These are phyloP conservation scores for Helobdella robusta DNA, from an alignment of 2,888 invertebrate species.

Conservation along the genomic window DNA sequence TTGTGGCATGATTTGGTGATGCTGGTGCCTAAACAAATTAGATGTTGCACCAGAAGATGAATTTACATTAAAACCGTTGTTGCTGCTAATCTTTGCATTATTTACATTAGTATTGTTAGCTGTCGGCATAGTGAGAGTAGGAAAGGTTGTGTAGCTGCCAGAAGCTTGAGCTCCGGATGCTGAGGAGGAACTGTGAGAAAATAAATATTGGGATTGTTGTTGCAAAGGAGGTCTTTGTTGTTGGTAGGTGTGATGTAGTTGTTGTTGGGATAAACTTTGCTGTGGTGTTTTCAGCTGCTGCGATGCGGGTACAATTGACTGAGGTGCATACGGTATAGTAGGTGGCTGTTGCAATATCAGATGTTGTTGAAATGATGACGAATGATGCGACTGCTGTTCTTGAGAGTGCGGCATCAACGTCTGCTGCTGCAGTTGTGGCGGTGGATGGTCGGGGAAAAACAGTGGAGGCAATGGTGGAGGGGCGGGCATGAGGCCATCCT, in stretches of 20 bases:
- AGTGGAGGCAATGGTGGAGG: not conserved
- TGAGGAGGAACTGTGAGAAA: not conserved
- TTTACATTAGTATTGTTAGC: constrained; percentile 1
- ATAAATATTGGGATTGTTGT: not conserved
- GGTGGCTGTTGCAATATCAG: not conserved
- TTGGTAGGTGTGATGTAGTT: not conserved
- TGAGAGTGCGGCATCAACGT: not conserved
- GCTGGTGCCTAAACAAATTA: no score
- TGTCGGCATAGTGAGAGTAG: not conserved
- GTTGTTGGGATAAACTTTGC: not conserved
- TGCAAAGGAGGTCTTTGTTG: not conserved
- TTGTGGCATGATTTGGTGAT: no score
- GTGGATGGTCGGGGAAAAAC: not conserved
- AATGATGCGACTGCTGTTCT: not conserved
- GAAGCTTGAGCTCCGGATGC: not conserved
- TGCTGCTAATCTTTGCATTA: not conserved
- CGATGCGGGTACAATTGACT: not conserved
- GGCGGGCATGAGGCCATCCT: not conserved
- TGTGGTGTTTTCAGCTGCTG: no score
- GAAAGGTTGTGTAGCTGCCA: not conserved
- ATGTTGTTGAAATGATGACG: not conserved
- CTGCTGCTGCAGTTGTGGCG: not conserved
- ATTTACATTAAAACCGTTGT: not conserved
- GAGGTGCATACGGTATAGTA: not conserved
- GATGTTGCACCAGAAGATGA: not conserved